A percentile compares a stretch with the other conserved stretches of the same genome.
Conservation (phyloP, 1,140 invertebrate genomes). For the Neoseiulus cucumeris region DNA sequence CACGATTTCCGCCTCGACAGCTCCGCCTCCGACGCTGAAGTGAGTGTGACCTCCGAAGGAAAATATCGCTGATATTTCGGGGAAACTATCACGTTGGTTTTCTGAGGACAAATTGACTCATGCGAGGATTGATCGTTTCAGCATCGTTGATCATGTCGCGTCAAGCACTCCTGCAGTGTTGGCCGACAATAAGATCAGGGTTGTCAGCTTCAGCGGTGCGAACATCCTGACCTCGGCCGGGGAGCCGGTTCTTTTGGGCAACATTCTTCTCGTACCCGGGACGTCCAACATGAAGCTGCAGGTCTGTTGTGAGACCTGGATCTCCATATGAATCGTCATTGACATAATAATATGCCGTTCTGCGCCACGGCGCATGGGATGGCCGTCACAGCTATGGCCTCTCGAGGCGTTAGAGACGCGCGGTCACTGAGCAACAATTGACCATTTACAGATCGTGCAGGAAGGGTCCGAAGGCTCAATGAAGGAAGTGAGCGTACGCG, state of each 20-base stretch:
- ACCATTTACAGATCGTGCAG: not conserved
- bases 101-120: no score
- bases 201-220: conserved; percentile 1
- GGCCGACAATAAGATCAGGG: not conserved
- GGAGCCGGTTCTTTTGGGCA: conserved; percentile 4
- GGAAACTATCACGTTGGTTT: no score
- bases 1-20: no score
- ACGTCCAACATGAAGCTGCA: conserved; percentile 2
- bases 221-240: not conserved
- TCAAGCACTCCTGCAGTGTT: not conserved
- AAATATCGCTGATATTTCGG: no score
- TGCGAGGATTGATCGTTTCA: not conserved
- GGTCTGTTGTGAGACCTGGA: not conserved
- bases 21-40: no score
- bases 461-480: not conserved
- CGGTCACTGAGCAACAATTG: no score
- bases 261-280: conserved; percentile 8
- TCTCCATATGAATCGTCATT: no score
- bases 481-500: conserved; percentile 5
- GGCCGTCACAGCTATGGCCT: no score
- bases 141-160: not conserved
- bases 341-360: no score
- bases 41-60: no score
- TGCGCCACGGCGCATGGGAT: no score
- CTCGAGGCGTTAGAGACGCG: no score